Conservation (phyloP, 2,888 invertebrate genomes). For the Aphrophora alni region DNA sequence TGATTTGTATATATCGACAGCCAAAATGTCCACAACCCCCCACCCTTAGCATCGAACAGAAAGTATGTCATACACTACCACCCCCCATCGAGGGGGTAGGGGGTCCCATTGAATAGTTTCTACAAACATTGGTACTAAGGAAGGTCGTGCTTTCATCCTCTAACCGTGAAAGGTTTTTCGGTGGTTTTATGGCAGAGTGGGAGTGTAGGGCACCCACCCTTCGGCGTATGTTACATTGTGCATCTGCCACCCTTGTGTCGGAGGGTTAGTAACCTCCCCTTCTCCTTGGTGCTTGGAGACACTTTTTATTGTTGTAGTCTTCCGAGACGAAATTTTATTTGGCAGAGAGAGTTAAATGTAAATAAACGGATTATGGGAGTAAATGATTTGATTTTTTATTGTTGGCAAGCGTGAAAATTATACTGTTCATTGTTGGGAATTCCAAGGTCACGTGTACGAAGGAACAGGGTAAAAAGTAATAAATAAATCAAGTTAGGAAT, state of each 20-base stretch:
- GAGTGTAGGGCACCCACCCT: constrained; percentile 1
- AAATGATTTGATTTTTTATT: not conserved
- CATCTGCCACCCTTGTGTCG: not conserved
- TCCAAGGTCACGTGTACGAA: too few species aligned
- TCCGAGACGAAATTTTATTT: constrained; percentile 34
- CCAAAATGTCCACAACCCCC: constrained; percentile 49
- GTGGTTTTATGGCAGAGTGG: not conserved
- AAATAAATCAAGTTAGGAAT: too few species aligned
- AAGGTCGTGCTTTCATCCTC: not conserved
- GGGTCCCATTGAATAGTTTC: constrained; percentile 53
- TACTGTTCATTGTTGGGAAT: not conserved
- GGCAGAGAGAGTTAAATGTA: not conserved
- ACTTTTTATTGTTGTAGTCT: constrained; percentile 28
- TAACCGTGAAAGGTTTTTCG: not conserved
- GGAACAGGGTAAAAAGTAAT: too few species aligned
- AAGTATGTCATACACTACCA: constrained; percentile 36
- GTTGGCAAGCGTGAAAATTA: not conserved
- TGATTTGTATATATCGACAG: constrained; percentile 43
- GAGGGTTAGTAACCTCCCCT: not conserved
- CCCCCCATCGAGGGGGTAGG: constrained; percentile 45
- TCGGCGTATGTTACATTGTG: not conserved
- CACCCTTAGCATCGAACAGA: constrained; percentile 44
- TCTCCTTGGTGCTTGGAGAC: not conserved
- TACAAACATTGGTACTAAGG: constrained; percentile 25
- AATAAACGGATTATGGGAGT: not conserved